These are phyloP conservation scores for Leptogaster cylindrica DNA, from an alignment of 2,888 invertebrate genomes.

Conservation along the genomic window DNA sequence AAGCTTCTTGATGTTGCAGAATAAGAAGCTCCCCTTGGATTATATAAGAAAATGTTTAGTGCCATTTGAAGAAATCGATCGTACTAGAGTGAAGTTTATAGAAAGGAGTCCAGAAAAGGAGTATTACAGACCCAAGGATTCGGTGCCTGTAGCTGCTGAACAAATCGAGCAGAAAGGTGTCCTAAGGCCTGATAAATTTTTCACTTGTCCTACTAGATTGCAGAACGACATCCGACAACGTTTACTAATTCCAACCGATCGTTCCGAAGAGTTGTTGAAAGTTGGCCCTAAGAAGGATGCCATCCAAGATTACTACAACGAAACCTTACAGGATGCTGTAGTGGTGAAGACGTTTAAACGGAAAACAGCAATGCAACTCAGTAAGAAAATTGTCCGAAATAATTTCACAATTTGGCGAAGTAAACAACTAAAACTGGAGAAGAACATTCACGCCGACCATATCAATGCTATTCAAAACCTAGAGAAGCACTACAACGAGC, in stretches of 20 bases:
- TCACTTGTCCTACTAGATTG: constrained; percentile 56
- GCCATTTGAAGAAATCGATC: constrained; percentile 58
- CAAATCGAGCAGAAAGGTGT: constrained; percentile 53
- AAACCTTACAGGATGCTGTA: too few relatives aligned
- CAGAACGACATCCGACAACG: constrained; percentile 56
- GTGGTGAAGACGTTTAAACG: constrained; percentile 21
- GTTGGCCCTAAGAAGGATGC: too few relatives aligned
- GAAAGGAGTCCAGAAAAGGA: constrained; percentile 54
- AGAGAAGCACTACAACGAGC: constrained; percentile 52
- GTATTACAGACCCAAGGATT: constrained; percentile 53
- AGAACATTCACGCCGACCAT: too few relatives aligned
- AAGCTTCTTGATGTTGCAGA: constrained; percentile 55
- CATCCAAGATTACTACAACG: too few relatives aligned
- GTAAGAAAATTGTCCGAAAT: constrained; percentile 56
- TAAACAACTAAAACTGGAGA: constrained; percentile 56
- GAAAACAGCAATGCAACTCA: constrained; percentile 53
- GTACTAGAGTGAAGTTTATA: constrained; percentile 54
- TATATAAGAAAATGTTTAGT: constrained; percentile 58
- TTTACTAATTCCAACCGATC: too few relatives aligned
- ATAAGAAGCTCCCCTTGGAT: constrained; percentile 58
- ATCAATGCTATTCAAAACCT: too few relatives aligned
- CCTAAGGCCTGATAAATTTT: constrained; percentile 56
- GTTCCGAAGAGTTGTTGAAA: constrained; percentile 49
- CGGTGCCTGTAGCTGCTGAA: constrained; percentile 58
- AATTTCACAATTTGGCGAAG: constrained; percentile 58